Percentiles rank a stretch among this genome's conserved stretches.
Evolutionary conservation across 1,140 invertebrate species (phyloP).

Genomic region (Zaprionus nigranus): DNA sequence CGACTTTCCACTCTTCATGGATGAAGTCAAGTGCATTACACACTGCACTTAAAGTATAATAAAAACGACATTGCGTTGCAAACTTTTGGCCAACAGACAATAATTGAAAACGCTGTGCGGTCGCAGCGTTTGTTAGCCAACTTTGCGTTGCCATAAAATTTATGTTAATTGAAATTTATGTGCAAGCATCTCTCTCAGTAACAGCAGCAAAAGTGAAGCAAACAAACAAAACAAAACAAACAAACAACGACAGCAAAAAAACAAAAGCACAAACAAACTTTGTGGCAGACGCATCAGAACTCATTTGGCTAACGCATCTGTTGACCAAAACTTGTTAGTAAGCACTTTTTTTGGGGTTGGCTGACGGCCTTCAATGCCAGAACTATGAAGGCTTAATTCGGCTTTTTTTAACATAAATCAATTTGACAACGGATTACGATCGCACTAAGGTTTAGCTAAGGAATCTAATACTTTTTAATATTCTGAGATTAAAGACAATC

Average conservation of each 20-base stretch:
- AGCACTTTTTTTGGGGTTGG: not conserved
- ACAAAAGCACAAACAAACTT: constrained; percentile 17
- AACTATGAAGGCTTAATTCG: not conserved
- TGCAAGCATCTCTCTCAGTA: constrained; percentile 36
- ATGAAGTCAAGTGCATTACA: constrained; percentile 62
- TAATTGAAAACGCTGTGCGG: constrained; percentile 71
- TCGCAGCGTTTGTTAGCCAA: constrained; percentile 52
- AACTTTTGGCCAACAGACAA: constrained; percentile 64
- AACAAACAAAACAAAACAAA: constrained; percentile 26
- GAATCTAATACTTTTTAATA: not conserved
- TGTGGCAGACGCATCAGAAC: constrained; percentile 38
- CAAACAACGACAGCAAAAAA: constrained; percentile 17
- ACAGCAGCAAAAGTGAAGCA: not conserved
- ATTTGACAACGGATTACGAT: not conserved
- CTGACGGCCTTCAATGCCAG: not conserved
- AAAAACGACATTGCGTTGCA: constrained; percentile 26
- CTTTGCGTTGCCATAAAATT: constrained; percentile 68
- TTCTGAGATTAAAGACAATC: not conserved
- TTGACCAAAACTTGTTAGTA: constrained; percentile 18
- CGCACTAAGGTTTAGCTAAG: not conserved
- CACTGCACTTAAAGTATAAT: constrained; percentile 21
- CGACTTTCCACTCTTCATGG: not conserved
- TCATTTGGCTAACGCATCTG: constrained; percentile 33
- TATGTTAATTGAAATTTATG: constrained; percentile 82
- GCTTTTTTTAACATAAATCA: not conserved